Conservation (phyloP, 1,140 invertebrate genomes). For the Drosophila rufa region DNA sequence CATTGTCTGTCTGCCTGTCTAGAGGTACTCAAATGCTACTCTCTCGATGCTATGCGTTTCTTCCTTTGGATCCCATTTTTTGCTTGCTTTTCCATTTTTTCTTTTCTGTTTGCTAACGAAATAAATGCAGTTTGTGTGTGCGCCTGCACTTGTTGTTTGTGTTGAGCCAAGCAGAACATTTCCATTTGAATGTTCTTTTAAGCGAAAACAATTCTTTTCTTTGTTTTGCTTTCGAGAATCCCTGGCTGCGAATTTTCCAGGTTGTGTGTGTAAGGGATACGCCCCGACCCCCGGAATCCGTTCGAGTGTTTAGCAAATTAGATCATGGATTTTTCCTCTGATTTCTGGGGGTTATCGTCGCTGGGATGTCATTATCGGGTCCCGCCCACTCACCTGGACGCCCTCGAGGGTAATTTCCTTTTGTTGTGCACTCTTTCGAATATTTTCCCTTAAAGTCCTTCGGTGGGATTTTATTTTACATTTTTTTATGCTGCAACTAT, state of each 20-base stretch:
- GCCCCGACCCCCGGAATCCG: conserved; percentile 14
- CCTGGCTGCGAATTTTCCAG: conserved; percentile 28
- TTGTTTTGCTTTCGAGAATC: conserved; percentile 75
- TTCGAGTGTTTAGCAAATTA: conserved; percentile 67
- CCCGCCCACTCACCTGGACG: conserved; percentile 51
- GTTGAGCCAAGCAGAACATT: conserved; percentile 83
- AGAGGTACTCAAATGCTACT: conserved; percentile 74
- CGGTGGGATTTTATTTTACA: conserved; percentile 74
- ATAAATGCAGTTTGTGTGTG: conserved; percentile 80
- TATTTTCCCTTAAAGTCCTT: conserved; percentile 46
- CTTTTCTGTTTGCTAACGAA: conserved; percentile 72
- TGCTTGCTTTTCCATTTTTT: conserved; percentile 43
- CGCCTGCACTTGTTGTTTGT: conserved; percentile 80
- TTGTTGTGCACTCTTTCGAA: conserved; percentile 66
- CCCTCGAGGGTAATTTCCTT: conserved; percentile 51
- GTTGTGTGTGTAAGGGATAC: conserved; percentile 37
- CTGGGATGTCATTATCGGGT: conserved; percentile 69
- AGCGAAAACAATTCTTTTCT: conserved; percentile 82
- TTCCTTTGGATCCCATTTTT: conserved; percentile 31
- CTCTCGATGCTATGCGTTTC: conserved; percentile 42
- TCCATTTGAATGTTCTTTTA: conserved; percentile 84
- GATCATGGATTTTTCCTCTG: conserved; percentile 75
- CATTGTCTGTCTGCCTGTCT: conserved; percentile 69
- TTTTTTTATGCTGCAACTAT: conserved; percentile 77
- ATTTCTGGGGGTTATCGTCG: conserved; percentile 45